Evolutionary conservation across 2,113 vertebrate genomes (phyloP).

Genomic region (Lepus americanus): DNA sequence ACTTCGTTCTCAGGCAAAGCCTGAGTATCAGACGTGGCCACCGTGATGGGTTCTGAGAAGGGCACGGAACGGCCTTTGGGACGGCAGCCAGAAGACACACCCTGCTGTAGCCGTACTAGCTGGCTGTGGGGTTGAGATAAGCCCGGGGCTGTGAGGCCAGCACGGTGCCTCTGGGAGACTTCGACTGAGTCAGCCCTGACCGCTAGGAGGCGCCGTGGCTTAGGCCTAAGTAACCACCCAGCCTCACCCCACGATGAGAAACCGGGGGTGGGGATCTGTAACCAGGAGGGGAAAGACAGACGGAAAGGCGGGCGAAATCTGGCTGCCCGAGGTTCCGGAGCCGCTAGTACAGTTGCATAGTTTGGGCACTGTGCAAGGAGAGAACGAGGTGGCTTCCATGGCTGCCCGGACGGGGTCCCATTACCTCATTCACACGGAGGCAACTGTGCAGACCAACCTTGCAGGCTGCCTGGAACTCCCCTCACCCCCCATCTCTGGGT

Average conservation of each 20-base stretch:
- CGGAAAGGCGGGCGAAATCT: no score
- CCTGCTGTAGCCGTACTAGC: no score
- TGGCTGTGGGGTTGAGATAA: no score
- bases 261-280: neutral
- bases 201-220: neutral
- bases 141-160: no score
- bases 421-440: neutral
- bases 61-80: no score
- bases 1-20: neutral
- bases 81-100: no score
- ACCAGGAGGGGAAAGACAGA: neutral
- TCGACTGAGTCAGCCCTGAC: neutral
- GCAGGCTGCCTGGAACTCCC: neutral
- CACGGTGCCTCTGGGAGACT: neutral
- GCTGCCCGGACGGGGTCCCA: neutral
- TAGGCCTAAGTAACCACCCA: neutral
- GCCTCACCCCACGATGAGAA: neutral
- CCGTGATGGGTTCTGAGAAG: no score
- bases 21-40: neutral
- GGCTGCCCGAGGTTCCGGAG: neutral
- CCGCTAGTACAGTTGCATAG: neutral
- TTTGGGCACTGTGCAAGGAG: neutral
- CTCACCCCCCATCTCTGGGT: neutral
- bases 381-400: neutral
- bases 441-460: neutral